Percentiles rank a stretch among this genome's conserved stretches.
Evolutionary conservation across 2,113 vertebrate genomes (phyloP).

Genomic region (Dunckerocampus dactyliophorus): DNA sequence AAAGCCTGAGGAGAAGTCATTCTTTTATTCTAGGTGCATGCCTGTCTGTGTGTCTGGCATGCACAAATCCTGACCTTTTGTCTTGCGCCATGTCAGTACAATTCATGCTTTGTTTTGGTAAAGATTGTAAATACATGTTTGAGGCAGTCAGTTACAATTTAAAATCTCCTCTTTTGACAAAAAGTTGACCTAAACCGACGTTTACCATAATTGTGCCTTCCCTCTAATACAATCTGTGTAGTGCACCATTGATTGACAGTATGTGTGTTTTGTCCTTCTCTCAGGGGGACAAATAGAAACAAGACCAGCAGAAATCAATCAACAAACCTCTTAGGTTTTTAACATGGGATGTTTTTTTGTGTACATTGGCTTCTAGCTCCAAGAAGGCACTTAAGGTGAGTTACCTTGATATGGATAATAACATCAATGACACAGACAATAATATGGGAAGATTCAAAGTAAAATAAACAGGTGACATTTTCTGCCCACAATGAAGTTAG

Average conservation of each 20-base stretch:
- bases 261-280: slow-evolving; percentile 15
- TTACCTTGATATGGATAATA: slow-evolving; percentile 25
- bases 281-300: neutral
- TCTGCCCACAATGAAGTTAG: slow-evolving; percentile 37
- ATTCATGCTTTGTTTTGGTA: neutral
- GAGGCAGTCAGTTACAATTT: slow-evolving; percentile 11
- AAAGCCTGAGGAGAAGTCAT: slow-evolving; percentile 26
- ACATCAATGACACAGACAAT: slow-evolving; percentile 11
- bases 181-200: neutral
- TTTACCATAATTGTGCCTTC: slow-evolving; percentile 23
- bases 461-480: slow-evolving; percentile 46
- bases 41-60: slow-evolving; percentile 12
- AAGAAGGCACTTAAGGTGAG: slow-evolving; percentile 21
- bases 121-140: neutral
- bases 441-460: slow-evolving; percentile 43
- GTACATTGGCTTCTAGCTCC: slow-evolving; percentile 7
- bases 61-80: slow-evolving; percentile 21
- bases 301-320: slow-evolving; percentile 26
- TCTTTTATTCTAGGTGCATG: slow-evolving; percentile 9
- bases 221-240: slow-evolving; percentile 18
- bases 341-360: neutral
- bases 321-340: slow-evolving; percentile 1
- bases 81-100: neutral
- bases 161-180: slow-evolving; percentile 6
- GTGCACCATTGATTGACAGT: slow-evolving; percentile 22